A percentile compares a stretch with the other conserved stretches of the same genome.
Evolutionary conservation across 2,888 invertebrate species (phyloP).

Genomic region (Papilio protenor): DNA sequence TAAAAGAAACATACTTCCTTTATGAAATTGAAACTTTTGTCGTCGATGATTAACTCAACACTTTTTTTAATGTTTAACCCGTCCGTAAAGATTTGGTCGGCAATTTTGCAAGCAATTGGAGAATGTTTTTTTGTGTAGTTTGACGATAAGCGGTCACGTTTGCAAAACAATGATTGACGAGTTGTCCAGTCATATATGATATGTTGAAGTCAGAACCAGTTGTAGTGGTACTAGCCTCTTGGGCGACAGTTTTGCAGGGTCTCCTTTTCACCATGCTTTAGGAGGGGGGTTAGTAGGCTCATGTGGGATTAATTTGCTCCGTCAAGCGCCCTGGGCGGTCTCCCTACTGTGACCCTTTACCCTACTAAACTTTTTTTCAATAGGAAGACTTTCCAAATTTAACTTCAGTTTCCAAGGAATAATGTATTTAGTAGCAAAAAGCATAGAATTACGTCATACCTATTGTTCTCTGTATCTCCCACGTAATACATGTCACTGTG

Average conservation of each 20-base stretch:
- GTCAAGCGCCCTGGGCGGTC: no score
- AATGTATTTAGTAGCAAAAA: not conserved
- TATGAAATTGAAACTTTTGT: no score
- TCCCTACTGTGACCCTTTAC: no score
- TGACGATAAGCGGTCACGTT: constrained; percentile 6
- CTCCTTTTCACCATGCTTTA: no score
- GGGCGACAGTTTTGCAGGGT: no score
- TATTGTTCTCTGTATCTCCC: constrained; percentile 23
- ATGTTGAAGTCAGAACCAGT: not conserved
- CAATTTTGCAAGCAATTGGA: not conserved
- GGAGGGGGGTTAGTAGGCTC: no score
- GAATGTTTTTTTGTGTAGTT: not conserved
- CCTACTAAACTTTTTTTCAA: no score
- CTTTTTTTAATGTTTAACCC: not conserved
- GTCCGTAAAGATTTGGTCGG: not conserved
- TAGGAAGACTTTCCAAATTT: not conserved
- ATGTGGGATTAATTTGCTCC: no score
- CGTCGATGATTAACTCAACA: not conserved
- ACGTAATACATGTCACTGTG: constrained; percentile 3
- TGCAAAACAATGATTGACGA: not conserved
- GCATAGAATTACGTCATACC: constrained; percentile 1
- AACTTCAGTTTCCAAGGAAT: not conserved
- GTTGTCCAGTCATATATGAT: not conserved
- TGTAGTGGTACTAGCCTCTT: no score
- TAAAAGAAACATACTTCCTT: no score